Evolutionary conservation across 2,888 invertebrate genomes (phyloP).

Genomic region (Siphlonurus alternatus): DNA sequence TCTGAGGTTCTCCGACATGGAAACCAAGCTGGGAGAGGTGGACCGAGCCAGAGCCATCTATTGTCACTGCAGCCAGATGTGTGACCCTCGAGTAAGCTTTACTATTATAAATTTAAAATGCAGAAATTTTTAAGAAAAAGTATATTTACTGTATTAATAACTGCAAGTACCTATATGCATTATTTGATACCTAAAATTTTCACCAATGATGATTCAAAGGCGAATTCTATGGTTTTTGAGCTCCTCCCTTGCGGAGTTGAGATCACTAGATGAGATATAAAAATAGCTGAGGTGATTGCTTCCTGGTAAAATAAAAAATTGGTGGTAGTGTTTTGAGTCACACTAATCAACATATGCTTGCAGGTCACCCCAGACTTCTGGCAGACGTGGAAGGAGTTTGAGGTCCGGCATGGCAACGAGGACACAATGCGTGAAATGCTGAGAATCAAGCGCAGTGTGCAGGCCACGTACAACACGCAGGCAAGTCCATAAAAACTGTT

Average conservation of each 20-base stretch:
- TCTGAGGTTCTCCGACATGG: constrained; percentile 90
- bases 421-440: constrained; percentile 99
- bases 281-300: neutral
- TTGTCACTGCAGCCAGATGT: constrained; percentile 96
- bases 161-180: neutral
- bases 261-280: neutral
- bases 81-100: constrained; percentile 76
- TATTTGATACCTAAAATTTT: neutral
- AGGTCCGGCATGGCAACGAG: constrained; percentile 96
- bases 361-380: constrained; percentile 76
- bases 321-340: neutral
- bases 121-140: neutral
- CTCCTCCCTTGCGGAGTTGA: neutral
- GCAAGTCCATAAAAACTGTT: constrained; percentile 27
- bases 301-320: constrained; percentile 1
- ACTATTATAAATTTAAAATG: too few relatives aligned
- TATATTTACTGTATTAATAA: neutral
- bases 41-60: constrained; percentile 95
- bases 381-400: constrained; percentile 99
- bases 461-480: constrained; percentile 96
- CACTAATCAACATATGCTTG: constrained; percentile 11
- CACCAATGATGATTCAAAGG: constrained; percentile 4
- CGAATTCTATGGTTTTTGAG: neutral
- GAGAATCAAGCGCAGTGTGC: constrained; percentile 90
- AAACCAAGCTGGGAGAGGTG: constrained; percentile 94